phyloP scores from a whole-genome alignment of 2,888 invertebrate genomes.

The Dorcus parallelipipedus region DNA sequence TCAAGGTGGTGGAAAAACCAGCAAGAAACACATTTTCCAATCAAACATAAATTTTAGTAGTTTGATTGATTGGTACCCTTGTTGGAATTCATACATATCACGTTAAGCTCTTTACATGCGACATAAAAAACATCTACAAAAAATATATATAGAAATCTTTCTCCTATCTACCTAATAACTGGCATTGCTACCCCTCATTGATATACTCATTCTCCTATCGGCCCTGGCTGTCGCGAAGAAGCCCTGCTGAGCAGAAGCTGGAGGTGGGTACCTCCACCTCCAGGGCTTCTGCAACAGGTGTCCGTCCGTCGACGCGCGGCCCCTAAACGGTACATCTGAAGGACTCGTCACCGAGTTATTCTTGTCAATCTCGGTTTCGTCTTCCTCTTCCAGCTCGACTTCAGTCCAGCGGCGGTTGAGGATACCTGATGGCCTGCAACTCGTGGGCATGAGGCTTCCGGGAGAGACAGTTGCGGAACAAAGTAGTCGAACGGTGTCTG shows the following conservation, averaged over 20 bases:
- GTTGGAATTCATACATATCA: too few species aligned
- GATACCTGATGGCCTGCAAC: constrained; percentile 31
- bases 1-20: too few species aligned
- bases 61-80: too few species aligned
- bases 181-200: constrained; percentile 65
- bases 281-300: constrained; percentile 59
- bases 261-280: constrained; percentile 57
- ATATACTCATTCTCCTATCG: constrained; percentile 74
- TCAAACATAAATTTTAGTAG: too few species aligned
- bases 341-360: constrained; percentile 40
- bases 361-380: constrained; percentile 47
- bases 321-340: constrained; percentile 59
- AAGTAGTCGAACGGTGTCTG: constrained; percentile 50
- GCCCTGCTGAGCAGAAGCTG: constrained; percentile 39
- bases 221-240: constrained; percentile 49
- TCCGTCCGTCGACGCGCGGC: constrained; percentile 73
- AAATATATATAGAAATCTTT: constrained; percentile 1
- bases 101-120: background rate
- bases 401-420: constrained; percentile 62
- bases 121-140: background rate
- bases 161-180: constrained; percentile 48
- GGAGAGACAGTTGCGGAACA: constrained; percentile 45
- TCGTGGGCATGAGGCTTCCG: constrained; percentile 37
- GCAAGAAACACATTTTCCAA: too few species aligned
- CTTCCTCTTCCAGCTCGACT: constrained; percentile 61